Base-by-base conservation (phyloP, 2,113 vertebrate species). In the Hippolais icterina region DNA sequence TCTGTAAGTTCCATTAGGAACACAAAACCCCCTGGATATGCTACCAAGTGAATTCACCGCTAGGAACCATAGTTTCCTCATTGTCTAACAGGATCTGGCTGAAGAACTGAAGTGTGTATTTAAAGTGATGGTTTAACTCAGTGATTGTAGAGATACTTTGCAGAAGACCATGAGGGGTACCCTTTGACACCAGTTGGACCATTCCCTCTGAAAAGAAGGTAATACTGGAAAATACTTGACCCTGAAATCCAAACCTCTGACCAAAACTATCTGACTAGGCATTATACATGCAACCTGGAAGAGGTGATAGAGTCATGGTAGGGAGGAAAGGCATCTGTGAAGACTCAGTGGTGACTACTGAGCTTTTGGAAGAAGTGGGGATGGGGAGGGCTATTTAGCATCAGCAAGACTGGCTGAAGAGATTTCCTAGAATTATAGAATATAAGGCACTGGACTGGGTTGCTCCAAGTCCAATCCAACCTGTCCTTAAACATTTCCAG, bases 331-430 rank as follows among this genome's bases (percentile, higher is more conserved):
- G 5, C 15, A 44, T 64, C 33, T 79, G 14, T 50, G n/a, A 60
- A 20, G 29, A 31, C 12, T 75, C 23, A 28, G 0, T 0, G 1
- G 22, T 24, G 59, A n/a, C 54, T 65, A 37, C 0, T n/a, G 39
- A 91, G 15, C 5, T 70, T 37, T n/a, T 53, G 41, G 63, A 80
- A 35, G 28, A 64, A 52, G 41, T 25, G 7, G 12, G 33, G 16
- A 35, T 3, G 1, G 9, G 11, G 7, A 21, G 4, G 54, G 8
- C 22, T 54, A 25, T 59, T 65, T 39, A 75, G 7, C 46, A 65
- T 12, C 56, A 66, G 39, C 33, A 75, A 24, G 3, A 1, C 15
- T 61, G 19, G 10, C 28, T 71, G 33, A 22, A 79, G 56, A 54
- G 11, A 47, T 35, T 44, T 68, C 16, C 9, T 47, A n/a, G 14